Conservation (phyloP, 2,888 invertebrate genomes). For the Globia sparganii region DNA sequence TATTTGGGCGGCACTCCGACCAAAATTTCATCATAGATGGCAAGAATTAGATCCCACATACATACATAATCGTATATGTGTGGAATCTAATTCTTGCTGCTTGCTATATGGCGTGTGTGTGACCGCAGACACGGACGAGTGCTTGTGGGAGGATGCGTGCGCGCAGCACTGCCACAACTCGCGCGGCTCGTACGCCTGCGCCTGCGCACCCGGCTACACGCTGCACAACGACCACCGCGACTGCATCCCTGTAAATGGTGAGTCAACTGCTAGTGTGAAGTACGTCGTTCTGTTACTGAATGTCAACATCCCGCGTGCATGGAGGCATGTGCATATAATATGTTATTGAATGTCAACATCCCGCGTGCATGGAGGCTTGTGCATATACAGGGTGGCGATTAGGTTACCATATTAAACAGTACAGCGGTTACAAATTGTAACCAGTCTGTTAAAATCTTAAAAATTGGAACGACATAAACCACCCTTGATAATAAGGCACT, state of each 20-base stretch:
- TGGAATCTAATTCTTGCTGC: not conserved
- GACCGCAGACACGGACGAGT: constrained; percentile 93
- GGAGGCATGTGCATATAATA: no score
- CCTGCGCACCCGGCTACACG: constrained; percentile 93
- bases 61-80: not conserved
- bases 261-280: constrained; percentile 33
- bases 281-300: not conserved
- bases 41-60: not conserved
- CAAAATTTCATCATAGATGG: not conserved
- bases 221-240: constrained; percentile 87
- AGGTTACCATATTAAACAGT: no score
- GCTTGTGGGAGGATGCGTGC: constrained; percentile 92
- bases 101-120: not conserved
- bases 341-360: no score
- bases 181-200: constrained; percentile 92
- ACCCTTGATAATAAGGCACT: no score
- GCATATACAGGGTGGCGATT: no score
- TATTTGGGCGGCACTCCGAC: not conserved
- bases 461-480: no score
- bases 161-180: constrained; percentile 94
- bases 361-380: no score
- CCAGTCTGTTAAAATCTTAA: no score
- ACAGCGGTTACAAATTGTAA: no score
- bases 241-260: constrained; percentile 94
- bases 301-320: not conserved